phyloP scores from a whole-genome alignment of 2,797 vertebrate species.

The Staurois parvus region DNA sequence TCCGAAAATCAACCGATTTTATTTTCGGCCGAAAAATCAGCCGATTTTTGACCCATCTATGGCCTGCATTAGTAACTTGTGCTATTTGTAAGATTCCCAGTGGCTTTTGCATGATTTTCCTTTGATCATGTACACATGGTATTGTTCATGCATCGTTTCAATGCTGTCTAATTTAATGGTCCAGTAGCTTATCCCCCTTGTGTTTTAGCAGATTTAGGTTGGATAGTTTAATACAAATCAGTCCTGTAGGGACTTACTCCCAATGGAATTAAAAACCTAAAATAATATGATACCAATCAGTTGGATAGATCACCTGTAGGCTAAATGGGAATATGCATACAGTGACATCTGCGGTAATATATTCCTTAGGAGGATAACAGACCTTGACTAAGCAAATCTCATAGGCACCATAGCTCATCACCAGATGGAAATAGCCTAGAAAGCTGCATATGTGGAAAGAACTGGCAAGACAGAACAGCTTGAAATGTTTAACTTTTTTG shows the following conservation, averaged over 20 bases:
- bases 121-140: neutral
- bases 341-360: slow-evolving; percentile 58
- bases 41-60: too few relatives aligned
- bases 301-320: slow-evolving; percentile 40
- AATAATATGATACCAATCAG: slow-evolving; percentile 26
- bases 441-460: slow-evolving; percentile 50
- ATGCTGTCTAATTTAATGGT: neutral
- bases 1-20: too few relatives aligned
- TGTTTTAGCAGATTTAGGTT: neutral
- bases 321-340: slow-evolving; percentile 52
- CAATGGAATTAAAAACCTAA: neutral
- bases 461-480: slow-evolving; percentile 54
- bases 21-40: too few relatives aligned
- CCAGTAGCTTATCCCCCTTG: neutral
- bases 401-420: slow-evolving; percentile 54
- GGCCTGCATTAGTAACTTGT: neutral
- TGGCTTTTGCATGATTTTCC: neutral
- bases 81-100: neutral
- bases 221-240: neutral
- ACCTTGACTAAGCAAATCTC: slow-evolving; percentile 60
- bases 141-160: neutral
- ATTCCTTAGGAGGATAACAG: slow-evolving; percentile 55
- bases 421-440: slow-evolving; percentile 46
- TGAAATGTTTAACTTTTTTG: slow-evolving; percentile 61
- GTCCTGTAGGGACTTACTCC: slow-evolving; percentile 2